Conservation (phyloP, 2,113 vertebrate genomes). For the Uropsilus gracilis region DNA sequence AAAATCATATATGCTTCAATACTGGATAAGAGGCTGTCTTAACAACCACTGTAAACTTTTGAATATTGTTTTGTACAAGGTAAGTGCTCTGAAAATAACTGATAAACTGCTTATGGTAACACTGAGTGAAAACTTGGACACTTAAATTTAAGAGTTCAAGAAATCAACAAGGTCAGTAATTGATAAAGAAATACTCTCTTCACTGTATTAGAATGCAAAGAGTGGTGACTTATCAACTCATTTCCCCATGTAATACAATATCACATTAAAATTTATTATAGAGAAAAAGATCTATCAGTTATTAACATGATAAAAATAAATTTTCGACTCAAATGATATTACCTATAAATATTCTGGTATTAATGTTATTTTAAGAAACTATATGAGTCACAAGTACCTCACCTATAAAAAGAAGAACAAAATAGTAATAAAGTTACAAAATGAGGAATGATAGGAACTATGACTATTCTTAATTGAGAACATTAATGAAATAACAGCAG, state of each 20-base stretch:
- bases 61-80: not conserved
- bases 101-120: constrained; percentile 6
- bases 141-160: constrained; percentile 24
- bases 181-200: constrained; percentile 5
- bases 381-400: not conserved
- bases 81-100: not conserved
- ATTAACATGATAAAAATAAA: constrained; percentile 38
- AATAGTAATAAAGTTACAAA: not conserved
- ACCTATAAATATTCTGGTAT: not conserved
- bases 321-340: not conserved
- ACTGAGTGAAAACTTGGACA: not conserved
- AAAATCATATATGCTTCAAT: not conserved
- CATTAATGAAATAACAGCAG: constrained; percentile 4
- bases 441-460: not conserved
- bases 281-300: not conserved
- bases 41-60: not conserved
- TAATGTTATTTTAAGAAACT: not conserved
- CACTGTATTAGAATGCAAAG: not conserved
- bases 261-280: not conserved
- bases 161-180: not conserved
- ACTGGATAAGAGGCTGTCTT: not conserved
- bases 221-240: not conserved
- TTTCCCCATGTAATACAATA: not conserved
- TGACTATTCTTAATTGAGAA: not conserved
- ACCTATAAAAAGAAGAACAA: not conserved